Percentiles rank a stretch among this genome's conserved stretches.
Conservation (phyloP, 2,797 vertebrate genomes). For the Furcifer pardalis region DNA sequence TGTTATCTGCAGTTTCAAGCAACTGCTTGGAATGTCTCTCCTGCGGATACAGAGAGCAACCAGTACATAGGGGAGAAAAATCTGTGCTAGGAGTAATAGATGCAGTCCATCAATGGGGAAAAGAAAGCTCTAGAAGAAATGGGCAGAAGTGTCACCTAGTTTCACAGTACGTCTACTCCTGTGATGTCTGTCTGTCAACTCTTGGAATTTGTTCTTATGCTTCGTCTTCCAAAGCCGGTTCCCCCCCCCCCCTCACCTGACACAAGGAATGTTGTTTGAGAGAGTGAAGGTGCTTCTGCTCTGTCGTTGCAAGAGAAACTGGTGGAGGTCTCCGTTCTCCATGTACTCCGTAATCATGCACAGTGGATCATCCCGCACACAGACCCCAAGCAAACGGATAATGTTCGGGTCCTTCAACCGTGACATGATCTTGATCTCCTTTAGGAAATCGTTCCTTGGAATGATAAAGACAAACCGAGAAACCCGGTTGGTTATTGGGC, state of each 20-base stretch:
- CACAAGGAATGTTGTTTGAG: slow-evolving; percentile 80
- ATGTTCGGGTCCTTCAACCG: slow-evolving; percentile 88
- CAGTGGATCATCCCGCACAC: slow-evolving; percentile 82
- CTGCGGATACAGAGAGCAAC: too few species aligned
- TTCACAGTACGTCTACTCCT: too few species aligned
- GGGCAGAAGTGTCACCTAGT: background rate
- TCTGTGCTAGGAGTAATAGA: too few species aligned
- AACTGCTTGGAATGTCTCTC: too few species aligned
- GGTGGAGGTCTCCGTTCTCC: slow-evolving; percentile 82
- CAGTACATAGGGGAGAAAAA: too few species aligned
- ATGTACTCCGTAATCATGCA: slow-evolving; percentile 83
- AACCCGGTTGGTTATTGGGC: too few species aligned
- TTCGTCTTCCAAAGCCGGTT: background rate
- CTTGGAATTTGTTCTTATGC: too few species aligned
- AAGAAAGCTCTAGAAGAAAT: background rate
- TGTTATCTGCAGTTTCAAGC: too few species aligned
- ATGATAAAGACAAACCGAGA: background rate
- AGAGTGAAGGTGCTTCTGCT: slow-evolving; percentile 82
- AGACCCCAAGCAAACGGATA: slow-evolving; percentile 87
- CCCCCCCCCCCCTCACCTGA: slow-evolving; percentile 71
- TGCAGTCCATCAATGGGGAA: too few species aligned
- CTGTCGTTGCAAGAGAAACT: slow-evolving; percentile 85
- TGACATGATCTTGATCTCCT: slow-evolving; percentile 90
- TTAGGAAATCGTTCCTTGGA: slow-evolving; percentile 85
- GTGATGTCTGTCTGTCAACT: too few species aligned